These are phyloP conservation scores for Pseudorhombus dupliciocellatus DNA, from an alignment of 2,113 vertebrate genomes.

Conservation along the genomic window DNA sequence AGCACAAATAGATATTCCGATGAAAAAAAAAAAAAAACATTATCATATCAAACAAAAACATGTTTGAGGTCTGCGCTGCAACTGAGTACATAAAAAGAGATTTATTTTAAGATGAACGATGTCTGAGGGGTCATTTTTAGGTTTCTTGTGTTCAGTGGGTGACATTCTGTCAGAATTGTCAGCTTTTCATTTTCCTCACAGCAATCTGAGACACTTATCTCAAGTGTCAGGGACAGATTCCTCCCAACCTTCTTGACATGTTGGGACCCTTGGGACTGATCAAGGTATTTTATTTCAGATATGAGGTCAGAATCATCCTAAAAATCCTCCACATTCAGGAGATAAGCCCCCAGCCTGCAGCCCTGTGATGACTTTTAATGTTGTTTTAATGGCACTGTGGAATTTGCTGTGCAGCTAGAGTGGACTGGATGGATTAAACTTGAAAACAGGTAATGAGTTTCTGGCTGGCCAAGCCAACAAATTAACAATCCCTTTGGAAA, in stretches of 20 bases:
- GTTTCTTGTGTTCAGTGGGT: neutral
- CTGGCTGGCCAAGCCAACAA: slow-evolving; percentile 43
- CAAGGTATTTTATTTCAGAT: neutral
- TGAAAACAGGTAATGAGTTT: slow-evolving; percentile 64
- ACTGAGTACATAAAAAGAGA: neutral
- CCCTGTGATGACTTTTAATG: slow-evolving; percentile 40
- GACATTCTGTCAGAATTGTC: neutral
- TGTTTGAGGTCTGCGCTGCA: neutral
- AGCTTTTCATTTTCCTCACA: neutral
- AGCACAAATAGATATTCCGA: neutral
- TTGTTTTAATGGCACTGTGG: slow-evolving; percentile 53
- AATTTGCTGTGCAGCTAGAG: slow-evolving; percentile 37
- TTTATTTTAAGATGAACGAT: no score
- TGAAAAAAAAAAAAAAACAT: neutral
- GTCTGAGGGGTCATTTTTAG: neutral
- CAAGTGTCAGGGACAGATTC: neutral
- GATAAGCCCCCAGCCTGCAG: neutral
- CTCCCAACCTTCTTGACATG: neutral
- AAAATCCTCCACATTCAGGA: neutral
- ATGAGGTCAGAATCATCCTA: no score
- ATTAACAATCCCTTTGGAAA: slow-evolving; percentile 45
- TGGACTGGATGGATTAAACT: slow-evolving; percentile 52
- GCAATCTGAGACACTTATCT: neutral
- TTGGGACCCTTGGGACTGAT: neutral
- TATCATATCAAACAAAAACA: neutral